Conservation (phyloP, 2,113 vertebrate genomes). For the Cromileptes altivelis region DNA sequence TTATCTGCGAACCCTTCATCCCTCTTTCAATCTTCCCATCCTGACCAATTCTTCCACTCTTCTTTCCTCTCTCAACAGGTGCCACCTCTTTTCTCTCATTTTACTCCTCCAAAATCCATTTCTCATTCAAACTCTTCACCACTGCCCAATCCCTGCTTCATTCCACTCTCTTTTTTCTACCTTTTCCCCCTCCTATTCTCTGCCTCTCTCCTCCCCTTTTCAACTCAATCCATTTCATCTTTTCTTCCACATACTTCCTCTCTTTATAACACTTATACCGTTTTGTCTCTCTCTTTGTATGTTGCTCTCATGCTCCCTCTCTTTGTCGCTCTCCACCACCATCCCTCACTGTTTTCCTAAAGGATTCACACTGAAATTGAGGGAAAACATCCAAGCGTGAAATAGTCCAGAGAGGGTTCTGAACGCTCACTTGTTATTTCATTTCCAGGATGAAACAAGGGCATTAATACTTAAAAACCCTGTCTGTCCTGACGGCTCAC, state of each 20-base stretch:
- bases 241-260: not conserved
- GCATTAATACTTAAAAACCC: constrained; percentile 80
- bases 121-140: constrained; percentile 33
- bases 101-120: constrained; percentile 36
- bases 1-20: constrained; percentile 7
- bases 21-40: constrained; percentile 33
- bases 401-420: constrained; percentile 80
- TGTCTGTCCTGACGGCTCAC: constrained; percentile 57
- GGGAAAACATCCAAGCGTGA: constrained; percentile 81
- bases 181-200: constrained; percentile 8
- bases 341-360: constrained; percentile 69
- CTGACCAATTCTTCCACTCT: constrained; percentile 37
- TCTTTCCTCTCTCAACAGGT: constrained; percentile 29
- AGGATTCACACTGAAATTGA: constrained; percentile 77
- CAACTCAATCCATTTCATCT: constrained; percentile 34
- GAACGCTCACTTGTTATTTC: constrained; percentile 79
- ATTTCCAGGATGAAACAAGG: constrained; percentile 80
- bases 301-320: constrained; percentile 34
- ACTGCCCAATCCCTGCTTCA: constrained; percentile 4
- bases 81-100: constrained; percentile 5
- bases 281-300: constrained; percentile 47
- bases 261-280: constrained; percentile 42
- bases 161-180: not conserved
- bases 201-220: not conserved
- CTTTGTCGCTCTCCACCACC: constrained; percentile 34